Evolutionary conservation across 1,140 invertebrate species (phyloP).

Genomic region (Choristoneura fumiferana): DNA sequence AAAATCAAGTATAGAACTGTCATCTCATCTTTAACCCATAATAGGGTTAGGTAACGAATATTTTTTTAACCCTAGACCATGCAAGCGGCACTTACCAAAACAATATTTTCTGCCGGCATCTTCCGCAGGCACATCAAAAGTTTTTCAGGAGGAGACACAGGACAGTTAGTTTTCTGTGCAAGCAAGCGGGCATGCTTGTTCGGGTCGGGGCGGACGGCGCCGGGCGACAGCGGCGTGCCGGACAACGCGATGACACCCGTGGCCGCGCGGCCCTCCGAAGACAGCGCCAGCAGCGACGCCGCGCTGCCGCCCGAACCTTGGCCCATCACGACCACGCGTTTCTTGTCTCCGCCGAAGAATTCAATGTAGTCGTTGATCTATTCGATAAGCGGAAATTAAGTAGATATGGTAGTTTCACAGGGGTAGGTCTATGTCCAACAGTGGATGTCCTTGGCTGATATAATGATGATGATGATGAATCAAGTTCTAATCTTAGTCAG

Average conservation of each 20-base stretch:
- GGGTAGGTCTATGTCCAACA: too few species aligned
- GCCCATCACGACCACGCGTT: conserved; percentile 83
- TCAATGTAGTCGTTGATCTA: conserved; percentile 83
- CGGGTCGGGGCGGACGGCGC: conserved; percentile 80
- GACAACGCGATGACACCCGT: conserved; percentile 84
- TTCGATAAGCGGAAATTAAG: too few species aligned
- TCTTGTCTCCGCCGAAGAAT: conserved; percentile 86
- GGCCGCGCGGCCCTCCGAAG: conserved; percentile 63
- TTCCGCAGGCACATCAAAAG: conserved; percentile 81
- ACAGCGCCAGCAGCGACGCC: conserved; percentile 80
- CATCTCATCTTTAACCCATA: too few species aligned
- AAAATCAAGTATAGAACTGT: too few species aligned
- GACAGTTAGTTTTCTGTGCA: conserved; percentile 79
- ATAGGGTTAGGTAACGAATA: too few species aligned
- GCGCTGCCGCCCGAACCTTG: conserved; percentile 85
- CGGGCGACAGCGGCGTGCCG: conserved; percentile 82
- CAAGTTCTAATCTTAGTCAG: too few species aligned
- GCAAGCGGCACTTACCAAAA: conserved; percentile 45
- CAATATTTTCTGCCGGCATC: conserved; percentile 51
- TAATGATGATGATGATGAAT: too few species aligned
- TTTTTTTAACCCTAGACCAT: too few species aligned
- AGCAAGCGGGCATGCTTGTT: conserved; percentile 71
- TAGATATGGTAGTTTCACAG: too few species aligned
- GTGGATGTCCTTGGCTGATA: too few species aligned
- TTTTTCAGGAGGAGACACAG: conserved; percentile 68